A percentile compares a stretch with the other conserved stretches of the same genome.
Conservation (phyloP, 2,113 vertebrate genomes). For the Atlantisia rogersi region DNA sequence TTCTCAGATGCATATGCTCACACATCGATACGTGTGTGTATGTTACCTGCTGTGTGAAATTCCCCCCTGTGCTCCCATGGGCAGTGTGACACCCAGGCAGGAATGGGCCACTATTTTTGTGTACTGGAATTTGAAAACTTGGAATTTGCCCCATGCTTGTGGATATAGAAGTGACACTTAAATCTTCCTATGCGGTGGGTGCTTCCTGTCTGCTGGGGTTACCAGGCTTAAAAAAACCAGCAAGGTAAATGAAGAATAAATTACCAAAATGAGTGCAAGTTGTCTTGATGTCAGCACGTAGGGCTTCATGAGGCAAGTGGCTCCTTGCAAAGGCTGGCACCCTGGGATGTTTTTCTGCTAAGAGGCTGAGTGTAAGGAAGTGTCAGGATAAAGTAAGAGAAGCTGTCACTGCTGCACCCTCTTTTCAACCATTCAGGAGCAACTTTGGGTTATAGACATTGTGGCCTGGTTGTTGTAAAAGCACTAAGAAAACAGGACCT, state of each 20-base stretch:
- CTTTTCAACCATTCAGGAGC: neutral
- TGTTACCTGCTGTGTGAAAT: neutral
- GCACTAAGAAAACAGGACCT: too few relatives aligned
- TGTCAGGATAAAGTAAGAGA: neutral
- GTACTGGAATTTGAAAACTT: neutral
- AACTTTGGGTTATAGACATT: neutral
- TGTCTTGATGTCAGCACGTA: neutral
- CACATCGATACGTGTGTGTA: rapidly evolving
- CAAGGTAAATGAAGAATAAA: neutral
- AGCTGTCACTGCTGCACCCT: neutral
- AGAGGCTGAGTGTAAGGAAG: neutral
- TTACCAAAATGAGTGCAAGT: neutral
- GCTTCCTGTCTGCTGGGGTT: neutral
- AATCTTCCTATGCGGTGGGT: neutral
- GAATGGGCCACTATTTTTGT: neutral
- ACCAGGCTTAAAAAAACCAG: neutral
- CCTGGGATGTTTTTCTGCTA: neutral
- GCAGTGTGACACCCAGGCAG: neutral
- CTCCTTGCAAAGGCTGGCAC: neutral
- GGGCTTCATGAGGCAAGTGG: neutral
- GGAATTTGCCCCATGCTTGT: neutral
- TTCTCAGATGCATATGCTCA: neutral
- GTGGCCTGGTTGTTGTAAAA: neutral
- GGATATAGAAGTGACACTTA: neutral
- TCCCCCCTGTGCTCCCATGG: rapidly evolving